Percentiles rank a stretch among this genome's conserved stretches.
These are phyloP conservation scores for Falco naumanni DNA, from an alignment of 2,797 vertebrate species.

Conservation along the genomic window DNA sequence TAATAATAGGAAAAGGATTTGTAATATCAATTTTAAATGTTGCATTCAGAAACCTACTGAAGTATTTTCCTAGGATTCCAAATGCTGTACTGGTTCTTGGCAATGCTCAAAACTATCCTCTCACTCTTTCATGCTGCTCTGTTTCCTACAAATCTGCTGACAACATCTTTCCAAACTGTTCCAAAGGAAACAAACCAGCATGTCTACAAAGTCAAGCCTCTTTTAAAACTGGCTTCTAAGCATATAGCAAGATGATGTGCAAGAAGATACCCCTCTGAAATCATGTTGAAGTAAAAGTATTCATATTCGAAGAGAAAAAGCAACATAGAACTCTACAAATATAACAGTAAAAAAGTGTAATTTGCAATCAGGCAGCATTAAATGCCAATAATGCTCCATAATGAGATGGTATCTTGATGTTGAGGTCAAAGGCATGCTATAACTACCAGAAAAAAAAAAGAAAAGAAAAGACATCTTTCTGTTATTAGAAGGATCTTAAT, in stretches of 20 bases:
- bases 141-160: conserved; percentile 59
- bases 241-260: neutral
- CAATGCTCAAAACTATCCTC: conserved; percentile 19
- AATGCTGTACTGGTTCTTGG: conserved; percentile 53
- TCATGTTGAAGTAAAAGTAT: neutral
- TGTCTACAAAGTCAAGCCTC: conserved; percentile 10
- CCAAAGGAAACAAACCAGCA: conserved; percentile 47
- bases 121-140: conserved; percentile 46
- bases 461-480: neutral
- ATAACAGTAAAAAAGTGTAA: neutral
- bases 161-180: conserved; percentile 57
- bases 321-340: neutral
- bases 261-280: neutral
- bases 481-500: neutral
- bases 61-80: conserved; percentile 58
- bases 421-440: neutral
- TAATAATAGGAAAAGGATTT: conserved; percentile 36
- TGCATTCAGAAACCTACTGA: conserved; percentile 49
- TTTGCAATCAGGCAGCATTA: neutral
- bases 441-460: neutral
- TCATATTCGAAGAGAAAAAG: neutral
- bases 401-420: rapidly evolving
- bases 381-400: neutral
- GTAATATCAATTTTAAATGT: conserved; percentile 46
- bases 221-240: conserved; percentile 5